Percentiles rank a stretch among this genome's conserved stretches.
Evolutionary conservation across 2,888 invertebrate genomes (phyloP).

Genomic region (Agriopis leucophaearia): DNA sequence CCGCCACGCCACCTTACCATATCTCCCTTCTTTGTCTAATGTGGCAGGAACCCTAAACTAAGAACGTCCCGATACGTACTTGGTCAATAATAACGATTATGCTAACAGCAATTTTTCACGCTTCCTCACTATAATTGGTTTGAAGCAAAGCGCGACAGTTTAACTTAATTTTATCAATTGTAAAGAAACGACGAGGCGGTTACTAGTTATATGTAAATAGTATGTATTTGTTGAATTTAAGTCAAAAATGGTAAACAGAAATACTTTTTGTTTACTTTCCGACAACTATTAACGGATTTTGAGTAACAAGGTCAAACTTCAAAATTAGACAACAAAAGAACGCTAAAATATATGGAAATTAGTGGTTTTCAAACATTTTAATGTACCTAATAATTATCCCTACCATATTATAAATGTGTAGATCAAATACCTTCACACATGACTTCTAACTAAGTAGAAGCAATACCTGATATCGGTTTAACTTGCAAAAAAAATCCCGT

Average conservation of each 20-base stretch:
- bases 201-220: background rate
- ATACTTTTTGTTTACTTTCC: too few relatives aligned
- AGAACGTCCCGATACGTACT: background rate
- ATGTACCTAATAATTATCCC: too few relatives aligned
- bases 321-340: background rate
- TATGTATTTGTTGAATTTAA: background rate
- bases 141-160: conserved; percentile 3
- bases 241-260: too few relatives aligned
- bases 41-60: background rate
- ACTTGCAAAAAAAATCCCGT: too few relatives aligned
- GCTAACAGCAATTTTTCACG: background rate
- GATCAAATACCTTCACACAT: too few relatives aligned
- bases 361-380: background rate
- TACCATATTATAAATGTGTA: too few relatives aligned
- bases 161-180: background rate
- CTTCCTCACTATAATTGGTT: conserved; percentile 8
- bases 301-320: conserved; percentile 2
- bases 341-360: background rate
- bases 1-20: too few relatives aligned
- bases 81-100: background rate
- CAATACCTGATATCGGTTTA: too few relatives aligned
- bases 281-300: background rate
- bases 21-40: too few relatives aligned
- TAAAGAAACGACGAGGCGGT: background rate
- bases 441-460: too few relatives aligned